Base-by-base conservation (phyloP, 2,888 invertebrate species). In the Ennomos quercinarius region DNA sequence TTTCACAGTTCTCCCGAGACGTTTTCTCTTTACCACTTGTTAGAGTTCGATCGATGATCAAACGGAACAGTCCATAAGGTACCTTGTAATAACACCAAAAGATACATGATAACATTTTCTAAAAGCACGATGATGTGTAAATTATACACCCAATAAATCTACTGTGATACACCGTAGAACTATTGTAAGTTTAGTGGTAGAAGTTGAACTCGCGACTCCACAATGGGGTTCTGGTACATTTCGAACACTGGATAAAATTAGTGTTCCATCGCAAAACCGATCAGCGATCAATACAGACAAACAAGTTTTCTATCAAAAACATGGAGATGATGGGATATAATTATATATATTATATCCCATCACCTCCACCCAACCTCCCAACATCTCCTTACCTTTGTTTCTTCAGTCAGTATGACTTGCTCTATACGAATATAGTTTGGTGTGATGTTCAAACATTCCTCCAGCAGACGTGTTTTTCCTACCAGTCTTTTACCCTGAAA, bases 381-480 rank as follows among this genome's bases (percentile, higher is more conserved):
- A n/a, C n/a, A n/a, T n/a, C n/a, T 45, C 54, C 62, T 54, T 53
- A 81, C 83, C 73, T 70, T 75, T 9, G 77, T 73, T 11, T 68
- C 64, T 46, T 75, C 67, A 10, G 66, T 71, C 17, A 84, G 45
- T 6, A 65, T 42, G n/a, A 85, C 64, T 58, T 74, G 81, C 38
- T 78, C 73, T 10, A 76, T 65, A 10, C 66, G 64, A 9, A 83
- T 53, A 36, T 67, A 73, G 11, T 72, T 64, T 0, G 93, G 92
- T 6, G 93, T 89, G 5, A 85, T 70, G 62, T 83, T 84, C 8
- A 93, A 75, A 54, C 94, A 89, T 80, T 95, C 95, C 46, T 94
- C 93, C 13, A 95, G 68, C 9, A 95, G 75, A 54, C 95, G 90
- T 0, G 93, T 93, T 78, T 95, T 95, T 0, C 95, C 95, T 45